These are phyloP conservation scores for Cryptoleucopteryx plumbea DNA, from an alignment of 2,113 vertebrate genomes.

Conservation along the genomic window DNA sequence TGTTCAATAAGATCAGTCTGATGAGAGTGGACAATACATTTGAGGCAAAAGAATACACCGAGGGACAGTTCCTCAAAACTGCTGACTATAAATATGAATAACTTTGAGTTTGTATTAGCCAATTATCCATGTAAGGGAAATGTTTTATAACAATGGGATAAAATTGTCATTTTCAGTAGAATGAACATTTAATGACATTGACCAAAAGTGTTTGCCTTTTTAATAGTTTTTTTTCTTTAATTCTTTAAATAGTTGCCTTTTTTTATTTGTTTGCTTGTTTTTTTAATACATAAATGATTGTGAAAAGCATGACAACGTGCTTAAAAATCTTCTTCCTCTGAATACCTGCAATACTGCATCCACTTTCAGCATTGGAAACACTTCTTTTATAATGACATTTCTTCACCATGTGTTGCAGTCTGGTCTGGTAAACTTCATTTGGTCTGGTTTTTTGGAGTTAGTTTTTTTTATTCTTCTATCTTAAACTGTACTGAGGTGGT, in stretches of 20 bases:
- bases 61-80: slow-evolving; percentile 11
- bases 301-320: not conserved
- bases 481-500: not conserved
- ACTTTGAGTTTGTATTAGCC: slow-evolving; percentile 7
- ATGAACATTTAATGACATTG: slow-evolving; percentile 8
- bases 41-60: not conserved
- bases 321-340: not conserved
- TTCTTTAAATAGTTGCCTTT: not conserved
- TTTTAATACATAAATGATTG: not conserved
- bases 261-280: not conserved
- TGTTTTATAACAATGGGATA: slow-evolving; percentile 6
- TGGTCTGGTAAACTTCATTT: not conserved
- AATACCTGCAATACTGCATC: not conserved
- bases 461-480: not conserved
- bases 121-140: slow-evolving; percentile 44
- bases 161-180: not conserved
- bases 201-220: not conserved
- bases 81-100: slow-evolving; percentile 34
- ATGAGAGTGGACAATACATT: not conserved
- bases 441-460: not conserved
- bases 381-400: not conserved
- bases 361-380: not conserved
- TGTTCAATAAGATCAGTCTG: not conserved
- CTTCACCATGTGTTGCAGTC: not conserved
- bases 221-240: not conserved